Evolutionary conservation across 2,797 vertebrate genomes (phyloP).

Genomic region (Hippopotamyrus pictus): DNA sequence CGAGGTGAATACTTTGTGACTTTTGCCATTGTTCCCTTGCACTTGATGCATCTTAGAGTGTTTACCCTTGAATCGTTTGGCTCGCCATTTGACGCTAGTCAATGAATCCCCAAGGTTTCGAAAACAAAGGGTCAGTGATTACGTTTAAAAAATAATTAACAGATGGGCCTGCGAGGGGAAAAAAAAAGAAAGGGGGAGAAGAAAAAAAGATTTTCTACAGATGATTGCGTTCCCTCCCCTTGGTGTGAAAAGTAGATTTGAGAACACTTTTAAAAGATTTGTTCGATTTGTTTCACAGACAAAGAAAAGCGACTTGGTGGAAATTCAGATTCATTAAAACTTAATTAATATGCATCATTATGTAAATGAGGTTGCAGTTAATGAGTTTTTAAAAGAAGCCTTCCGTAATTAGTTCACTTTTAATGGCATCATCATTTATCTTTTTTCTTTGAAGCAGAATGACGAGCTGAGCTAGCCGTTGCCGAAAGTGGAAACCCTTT

Average conservation of each 20-base stretch:
- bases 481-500: conserved; percentile 82
- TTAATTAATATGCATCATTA: conserved; percentile 99
- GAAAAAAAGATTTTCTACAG: conserved; percentile 76
- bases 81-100: conserved; percentile 44
- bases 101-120: conserved; percentile 63
- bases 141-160: conserved; percentile 74
- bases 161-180: conserved; percentile 70
- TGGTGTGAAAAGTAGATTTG: conserved; percentile 92
- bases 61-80: conserved; percentile 61
- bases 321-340: conserved; percentile 99
- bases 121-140: conserved; percentile 66
- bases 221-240: conserved; percentile 91
- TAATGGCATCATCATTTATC: conserved; percentile 99
- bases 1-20: not conserved
- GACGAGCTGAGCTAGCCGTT: conserved; percentile 90
- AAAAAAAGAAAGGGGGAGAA: conserved; percentile 67
- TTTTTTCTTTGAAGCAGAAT: conserved; percentile 99
- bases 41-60: conserved; percentile 27
- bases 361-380: conserved; percentile 99
- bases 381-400: conserved; percentile 99
- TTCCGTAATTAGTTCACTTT: conserved; percentile 99
- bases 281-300: conserved; percentile 98
- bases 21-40: not conserved
- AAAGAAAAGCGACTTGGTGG: conserved; percentile 97
- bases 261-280: conserved; percentile 99